These are phyloP conservation scores for Campoletis raptor DNA, from an alignment of 2,888 invertebrate genomes.

Conservation along the genomic window DNA sequence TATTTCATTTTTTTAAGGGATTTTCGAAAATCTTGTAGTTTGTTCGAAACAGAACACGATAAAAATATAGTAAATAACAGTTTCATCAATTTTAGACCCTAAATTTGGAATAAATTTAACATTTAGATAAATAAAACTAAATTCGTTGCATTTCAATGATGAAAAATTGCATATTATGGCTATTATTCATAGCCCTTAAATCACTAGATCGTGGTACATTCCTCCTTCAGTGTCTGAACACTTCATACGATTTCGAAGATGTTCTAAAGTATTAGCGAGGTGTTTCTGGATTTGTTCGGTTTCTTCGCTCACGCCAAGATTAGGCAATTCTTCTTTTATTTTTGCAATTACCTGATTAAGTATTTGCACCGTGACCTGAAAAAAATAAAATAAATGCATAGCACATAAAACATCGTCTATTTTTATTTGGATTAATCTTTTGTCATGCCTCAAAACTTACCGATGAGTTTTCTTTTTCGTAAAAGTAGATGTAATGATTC, in stretches of 20 bases:
- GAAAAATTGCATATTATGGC: constrained; percentile 2
- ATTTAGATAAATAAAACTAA: neutral
- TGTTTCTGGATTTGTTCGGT: constrained; percentile 98
- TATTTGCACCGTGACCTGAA: constrained; percentile 88
- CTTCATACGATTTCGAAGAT: constrained; percentile 90
- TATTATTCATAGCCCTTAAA: constrained; percentile 80
- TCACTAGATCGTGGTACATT: constrained; percentile 88
- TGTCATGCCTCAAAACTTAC: constrained; percentile 84
- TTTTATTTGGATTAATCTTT: neutral
- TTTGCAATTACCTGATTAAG: constrained; percentile 93
- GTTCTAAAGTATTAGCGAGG: constrained; percentile 95
- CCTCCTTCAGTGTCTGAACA: constrained; percentile 88
- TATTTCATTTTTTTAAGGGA: neutral
- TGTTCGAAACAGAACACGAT: neutral
- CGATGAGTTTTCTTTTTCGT: constrained; percentile 93
- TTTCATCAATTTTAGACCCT: neutral
- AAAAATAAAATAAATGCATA: neutral
- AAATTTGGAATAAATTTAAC: neutral
- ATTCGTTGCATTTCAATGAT: constrained; percentile 9
- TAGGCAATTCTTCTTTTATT: constrained; percentile 96
- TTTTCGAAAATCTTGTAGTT: neutral
- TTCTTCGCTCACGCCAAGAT: constrained; percentile 97
- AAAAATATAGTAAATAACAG: neutral
- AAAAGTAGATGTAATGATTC: constrained; percentile 96
- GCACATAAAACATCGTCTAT: neutral